phyloP scores from a whole-genome alignment of 2,797 vertebrate species.

The Triplophysa yarkandensis region DNA sequence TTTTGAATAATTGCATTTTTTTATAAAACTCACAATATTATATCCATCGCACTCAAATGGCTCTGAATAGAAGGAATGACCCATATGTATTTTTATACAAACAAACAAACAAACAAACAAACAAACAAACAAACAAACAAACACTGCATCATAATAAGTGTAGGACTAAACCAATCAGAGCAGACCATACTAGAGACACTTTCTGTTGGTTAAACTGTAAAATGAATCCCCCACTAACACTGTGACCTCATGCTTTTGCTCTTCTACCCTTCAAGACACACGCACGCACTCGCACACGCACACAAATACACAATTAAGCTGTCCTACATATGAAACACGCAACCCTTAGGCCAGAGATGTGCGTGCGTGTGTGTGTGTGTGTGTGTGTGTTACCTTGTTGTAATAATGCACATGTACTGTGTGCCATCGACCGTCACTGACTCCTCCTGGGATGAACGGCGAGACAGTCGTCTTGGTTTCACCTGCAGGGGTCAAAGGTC shows the following conservation, averaged over 20 bases:
- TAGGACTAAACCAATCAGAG: slow-evolving; percentile 14
- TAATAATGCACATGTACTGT: slow-evolving; percentile 89
- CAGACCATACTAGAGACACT: neutral
- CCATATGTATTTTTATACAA: no score
- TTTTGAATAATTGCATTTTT: no score
- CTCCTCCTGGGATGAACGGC: slow-evolving; percentile 82
- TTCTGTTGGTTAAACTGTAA: neutral
- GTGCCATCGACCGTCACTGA: slow-evolving; percentile 95
- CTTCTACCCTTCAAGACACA: no score
- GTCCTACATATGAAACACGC: slow-evolving; percentile 21
- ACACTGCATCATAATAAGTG: no score
- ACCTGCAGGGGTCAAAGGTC: slow-evolving; percentile 69
- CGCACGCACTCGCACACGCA: neutral
- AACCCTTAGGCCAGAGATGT: neutral
- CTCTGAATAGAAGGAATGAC: no score
- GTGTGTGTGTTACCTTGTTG: slow-evolving; percentile 81
- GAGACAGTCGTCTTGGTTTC: slow-evolving; percentile 90
- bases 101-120: no score
- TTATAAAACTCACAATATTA: no score
- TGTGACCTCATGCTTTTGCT: no score
- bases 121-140: no score
- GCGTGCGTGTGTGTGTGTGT: no score
- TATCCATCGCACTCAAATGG: no score
- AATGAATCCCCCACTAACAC: no score
- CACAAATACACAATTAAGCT: neutral